Percentiles rank a stretch among this genome's conserved stretches.
These are phyloP conservation scores for Drosophila mulleri DNA, from an alignment of 2,888 invertebrate genomes.

Conservation along the genomic window DNA sequence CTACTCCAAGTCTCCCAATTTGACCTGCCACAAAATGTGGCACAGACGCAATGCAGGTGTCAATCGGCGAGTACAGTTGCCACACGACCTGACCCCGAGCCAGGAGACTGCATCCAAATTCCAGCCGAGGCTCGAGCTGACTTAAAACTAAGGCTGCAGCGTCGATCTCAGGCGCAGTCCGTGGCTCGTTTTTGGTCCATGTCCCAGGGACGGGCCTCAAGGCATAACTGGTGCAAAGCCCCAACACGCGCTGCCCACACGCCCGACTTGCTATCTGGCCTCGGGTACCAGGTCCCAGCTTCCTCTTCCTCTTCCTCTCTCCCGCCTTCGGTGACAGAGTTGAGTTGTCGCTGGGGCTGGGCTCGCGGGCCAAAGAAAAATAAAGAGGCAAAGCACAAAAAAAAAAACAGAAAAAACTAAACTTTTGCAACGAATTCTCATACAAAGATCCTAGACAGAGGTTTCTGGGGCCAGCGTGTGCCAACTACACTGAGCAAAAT, in stretches of 20 bases:
- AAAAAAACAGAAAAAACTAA: slow-evolving; percentile 22
- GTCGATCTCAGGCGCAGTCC: slow-evolving; percentile 37
- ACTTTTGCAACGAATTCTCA: slow-evolving; percentile 50
- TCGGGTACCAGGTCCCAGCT: not conserved
- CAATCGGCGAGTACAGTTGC: slow-evolving; percentile 69
- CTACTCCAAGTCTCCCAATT: slow-evolving; percentile 1
- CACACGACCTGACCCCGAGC: slow-evolving; percentile 73
- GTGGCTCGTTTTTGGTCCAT: slow-evolving; percentile 40
- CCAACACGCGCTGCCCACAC: slow-evolving; percentile 64
- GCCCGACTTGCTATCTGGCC: slow-evolving; percentile 24
- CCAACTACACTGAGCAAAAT: slow-evolving; percentile 37
- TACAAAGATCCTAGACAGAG: slow-evolving; percentile 47
- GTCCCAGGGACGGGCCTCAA: slow-evolving; percentile 67
- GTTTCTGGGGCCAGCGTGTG: slow-evolving; percentile 46
- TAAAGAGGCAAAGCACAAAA: slow-evolving; percentile 8
- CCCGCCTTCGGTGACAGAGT: slow-evolving; percentile 48
- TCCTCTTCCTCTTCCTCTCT: not conserved
- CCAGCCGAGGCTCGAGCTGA: not conserved
- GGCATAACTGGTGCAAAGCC: slow-evolving; percentile 73
- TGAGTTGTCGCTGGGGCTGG: slow-evolving; percentile 57
- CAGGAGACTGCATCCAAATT: not conserved
- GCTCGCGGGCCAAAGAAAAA: slow-evolving; percentile 38
- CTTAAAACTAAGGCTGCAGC: not conserved
- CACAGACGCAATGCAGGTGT: slow-evolving; percentile 62
- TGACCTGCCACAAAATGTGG: slow-evolving; percentile 47